Base-by-base conservation (phyloP, 2,888 invertebrate species). In the Erannis defoliaria region DNA sequence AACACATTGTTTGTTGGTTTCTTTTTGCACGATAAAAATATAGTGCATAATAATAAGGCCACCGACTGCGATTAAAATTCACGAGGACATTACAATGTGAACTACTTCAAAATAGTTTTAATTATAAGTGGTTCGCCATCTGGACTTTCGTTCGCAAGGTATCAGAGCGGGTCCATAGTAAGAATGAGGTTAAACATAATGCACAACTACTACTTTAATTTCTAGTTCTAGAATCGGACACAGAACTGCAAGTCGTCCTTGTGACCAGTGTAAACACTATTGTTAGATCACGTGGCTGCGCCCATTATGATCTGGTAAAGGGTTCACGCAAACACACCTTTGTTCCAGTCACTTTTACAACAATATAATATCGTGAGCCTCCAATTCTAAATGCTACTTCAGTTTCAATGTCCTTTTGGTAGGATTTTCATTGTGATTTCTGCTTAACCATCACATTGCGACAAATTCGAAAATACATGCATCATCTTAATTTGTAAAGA, bases 251-350 rank as follows among this genome's bases (percentile, higher is more conserved):
- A 71, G 74, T 75, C 74, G 87, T 88, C 86, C 88, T 89, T 89
- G 86, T 78, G 70, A 64, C 72, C 68, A 88, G 77, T 84, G 84
- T 88, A 90, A 90, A 90, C 89, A 88, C 87, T 81, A 88, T 90
- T 90, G 90, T 90, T 89, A 83, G 75, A 85, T 89, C 89, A 89
- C 88, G 88, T 89, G 88, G 86, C 80, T 76, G 76, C 75, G 72
- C 76, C 81, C 78, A 88, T 88, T 87, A 90, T 85, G 78, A 84
- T 85, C 82, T 84, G 85, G 86, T 85, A 85, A 86, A 84, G 76
- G 75, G 77, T 81, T 77, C 80, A 77, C 77, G 74, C 75, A 71
- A 73, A 73, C 74, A 73, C 78, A 82, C 80, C 80, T 84, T 83
- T 84, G 85, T 85, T 81, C 74, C 68, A 71, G 66, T 62, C 62